Evolutionary conservation across 1,140 invertebrate species (phyloP).

Genomic region (Zaprionus camerounensis): DNA sequence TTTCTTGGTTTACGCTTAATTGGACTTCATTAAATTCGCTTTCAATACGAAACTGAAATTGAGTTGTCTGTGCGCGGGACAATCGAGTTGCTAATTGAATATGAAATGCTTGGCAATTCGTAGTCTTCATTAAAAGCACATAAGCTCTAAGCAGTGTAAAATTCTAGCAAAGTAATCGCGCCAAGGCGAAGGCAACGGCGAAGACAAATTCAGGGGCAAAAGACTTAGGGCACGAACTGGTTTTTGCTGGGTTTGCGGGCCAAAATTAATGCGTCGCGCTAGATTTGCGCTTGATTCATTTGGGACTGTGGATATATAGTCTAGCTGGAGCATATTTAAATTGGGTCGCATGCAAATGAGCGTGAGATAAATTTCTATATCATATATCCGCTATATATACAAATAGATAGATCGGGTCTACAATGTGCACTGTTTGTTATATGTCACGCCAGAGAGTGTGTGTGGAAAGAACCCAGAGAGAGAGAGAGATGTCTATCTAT

Average conservation of each 20-base stretch:
- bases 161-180: slow-evolving; percentile 60
- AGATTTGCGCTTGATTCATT: slow-evolving; percentile 38
- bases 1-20: slow-evolving; percentile 58
- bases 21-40: slow-evolving; percentile 74
- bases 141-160: slow-evolving; percentile 50
- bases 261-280: slow-evolving; percentile 22
- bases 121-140: slow-evolving; percentile 7
- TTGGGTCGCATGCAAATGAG: slow-evolving; percentile 51
- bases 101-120: slow-evolving; percentile 30
- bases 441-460: not conserved
- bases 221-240: slow-evolving; percentile 37
- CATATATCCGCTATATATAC: slow-evolving; percentile 11
- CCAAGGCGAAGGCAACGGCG: slow-evolving; percentile 5
- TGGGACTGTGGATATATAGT: slow-evolving; percentile 18
- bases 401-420: not conserved
- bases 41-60: slow-evolving; percentile 58
- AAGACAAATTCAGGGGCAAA: slow-evolving; percentile 60
- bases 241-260: slow-evolving; percentile 14
- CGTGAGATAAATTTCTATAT: slow-evolving; percentile 16
- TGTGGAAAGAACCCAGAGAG: slow-evolving; percentile 21
- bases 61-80: slow-evolving; percentile 45
- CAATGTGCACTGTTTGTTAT: slow-evolving; percentile 25
- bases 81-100: slow-evolving; percentile 69
- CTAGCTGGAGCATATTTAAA: slow-evolving; percentile 4
- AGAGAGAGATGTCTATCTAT: not conserved